Conservation (phyloP, 2,888 invertebrate genomes). For the Archaeoteleia sp. region DNA sequence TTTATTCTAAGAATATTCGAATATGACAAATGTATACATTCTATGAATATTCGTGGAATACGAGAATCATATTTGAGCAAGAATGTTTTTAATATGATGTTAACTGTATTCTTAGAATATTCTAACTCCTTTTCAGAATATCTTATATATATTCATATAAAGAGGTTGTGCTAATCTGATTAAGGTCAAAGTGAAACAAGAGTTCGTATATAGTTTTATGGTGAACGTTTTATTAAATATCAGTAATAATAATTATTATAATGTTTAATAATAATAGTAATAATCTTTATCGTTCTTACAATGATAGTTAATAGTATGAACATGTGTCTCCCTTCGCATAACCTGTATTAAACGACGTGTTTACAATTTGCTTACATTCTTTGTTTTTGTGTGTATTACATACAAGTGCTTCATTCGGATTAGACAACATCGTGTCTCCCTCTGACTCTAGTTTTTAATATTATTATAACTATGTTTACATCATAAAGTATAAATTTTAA, state of each 20-base stretch:
- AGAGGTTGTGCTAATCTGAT: neutral
- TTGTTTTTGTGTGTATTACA: conserved; percentile 48
- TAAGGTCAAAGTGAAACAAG: neutral
- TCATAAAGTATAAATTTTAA: conserved; percentile 3
- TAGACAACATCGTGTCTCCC: conserved; percentile 28
- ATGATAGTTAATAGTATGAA: conserved; percentile 58
- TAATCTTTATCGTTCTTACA: conserved; percentile 57
- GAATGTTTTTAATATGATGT: too few species aligned
- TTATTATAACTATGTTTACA: conserved; percentile 6
- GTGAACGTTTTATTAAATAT: conserved; percentile 70
- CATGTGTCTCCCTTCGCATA: conserved; percentile 55
- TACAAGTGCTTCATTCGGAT: conserved; percentile 41
- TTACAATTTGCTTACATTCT: conserved; percentile 50
- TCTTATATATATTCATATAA: neutral
- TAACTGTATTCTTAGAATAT: too few species aligned
- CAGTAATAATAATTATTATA: conserved; percentile 65
- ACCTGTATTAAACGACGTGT: conserved; percentile 52
- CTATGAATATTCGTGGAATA: too few species aligned
- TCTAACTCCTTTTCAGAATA: too few species aligned
- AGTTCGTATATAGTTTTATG: conserved; percentile 36
- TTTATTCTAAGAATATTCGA: too few species aligned
- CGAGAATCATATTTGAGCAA: too few species aligned
- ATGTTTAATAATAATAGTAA: conserved; percentile 60
- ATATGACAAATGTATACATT: too few species aligned
- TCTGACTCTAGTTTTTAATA: conserved; percentile 29